Percentiles rank a stretch among this genome's conserved stretches.
Conservation (phyloP, 2,113 vertebrate genomes). For the Caracal caracal region DNA sequence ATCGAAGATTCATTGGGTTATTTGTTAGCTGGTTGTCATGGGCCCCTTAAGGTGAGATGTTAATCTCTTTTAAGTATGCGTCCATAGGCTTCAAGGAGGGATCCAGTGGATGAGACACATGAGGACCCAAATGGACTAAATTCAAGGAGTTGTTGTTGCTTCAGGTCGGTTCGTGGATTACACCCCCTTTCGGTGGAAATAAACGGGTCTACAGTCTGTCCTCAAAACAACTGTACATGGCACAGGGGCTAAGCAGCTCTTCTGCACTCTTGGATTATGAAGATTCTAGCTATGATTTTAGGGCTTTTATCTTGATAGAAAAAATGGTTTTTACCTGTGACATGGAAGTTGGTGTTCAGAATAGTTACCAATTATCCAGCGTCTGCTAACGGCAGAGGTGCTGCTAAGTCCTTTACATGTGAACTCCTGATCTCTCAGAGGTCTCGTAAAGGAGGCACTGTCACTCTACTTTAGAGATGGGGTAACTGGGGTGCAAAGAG, state of each 20-base stretch:
- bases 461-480: background rate
- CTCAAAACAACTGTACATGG: background rate
- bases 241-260: background rate
- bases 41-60: constrained; percentile 1
- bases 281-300: background rate
- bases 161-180: background rate
- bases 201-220: background rate
- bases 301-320: background rate
- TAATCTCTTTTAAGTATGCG: constrained; percentile 16
- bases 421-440: background rate
- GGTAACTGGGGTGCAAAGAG: background rate
- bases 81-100: background rate
- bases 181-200: background rate
- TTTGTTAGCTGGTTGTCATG: constrained; percentile 7
- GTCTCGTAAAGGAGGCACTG: background rate
- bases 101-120: background rate
- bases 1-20: constrained; percentile 5
- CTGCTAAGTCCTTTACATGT: background rate
- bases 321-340: background rate
- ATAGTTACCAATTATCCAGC: background rate
- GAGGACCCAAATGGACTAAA: background rate
- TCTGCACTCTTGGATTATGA: background rate
- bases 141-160: background rate
- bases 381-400: background rate
- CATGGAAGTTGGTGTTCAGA: background rate